Evolutionary conservation across 2,113 vertebrate genomes (phyloP), one percentile per base, ranked within the genome.

Genomic region (Nematolebias whitei): DNA sequence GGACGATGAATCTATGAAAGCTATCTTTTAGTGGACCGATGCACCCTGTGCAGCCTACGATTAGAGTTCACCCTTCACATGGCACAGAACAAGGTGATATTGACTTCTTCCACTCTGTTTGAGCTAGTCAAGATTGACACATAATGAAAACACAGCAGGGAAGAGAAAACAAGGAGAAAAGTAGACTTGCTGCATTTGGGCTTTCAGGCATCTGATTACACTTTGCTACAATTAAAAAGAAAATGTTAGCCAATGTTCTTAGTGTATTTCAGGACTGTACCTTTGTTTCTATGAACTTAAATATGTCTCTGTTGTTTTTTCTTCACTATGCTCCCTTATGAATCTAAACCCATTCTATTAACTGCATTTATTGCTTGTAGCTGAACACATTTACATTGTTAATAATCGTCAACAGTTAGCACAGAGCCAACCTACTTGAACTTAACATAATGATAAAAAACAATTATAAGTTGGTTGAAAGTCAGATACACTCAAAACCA

Each of bases 61-160:
- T 88, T 85, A 70, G 74, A 87, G 74, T 74, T 89, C 79, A 87
- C 76, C 74, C 75, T 87, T 81, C 82, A 83, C 78, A 79, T 85
- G 77, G 68, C 76, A 77, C 74, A 80, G 79, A 91, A 63, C 71
- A 66, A 79, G 81, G 66, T 65, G 63, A 78, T 90, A 92, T 91
- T 88, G 87, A 88, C 87, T 83, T 80, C 80, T 93, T 92, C 83
- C 84, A 86, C 87, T 83, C 87, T 82, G 86, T 45, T 85, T 85
- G 82, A 91, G 79, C 82, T 66, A 16, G 70, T 65, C 19, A 51
- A 85, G 79, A 90, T 91, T 89, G 89, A 77, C 88, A 90, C 68
- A 87, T 85, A 90, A 89, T 91, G 85, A 87, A 84, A 87, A 76
- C 63, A 18, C 65, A 81, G 66, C 48, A 20, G 68, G 80, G 47